Conservation (phyloP, 1,140 invertebrate genomes). For the Paracyclopina nana region DNA sequence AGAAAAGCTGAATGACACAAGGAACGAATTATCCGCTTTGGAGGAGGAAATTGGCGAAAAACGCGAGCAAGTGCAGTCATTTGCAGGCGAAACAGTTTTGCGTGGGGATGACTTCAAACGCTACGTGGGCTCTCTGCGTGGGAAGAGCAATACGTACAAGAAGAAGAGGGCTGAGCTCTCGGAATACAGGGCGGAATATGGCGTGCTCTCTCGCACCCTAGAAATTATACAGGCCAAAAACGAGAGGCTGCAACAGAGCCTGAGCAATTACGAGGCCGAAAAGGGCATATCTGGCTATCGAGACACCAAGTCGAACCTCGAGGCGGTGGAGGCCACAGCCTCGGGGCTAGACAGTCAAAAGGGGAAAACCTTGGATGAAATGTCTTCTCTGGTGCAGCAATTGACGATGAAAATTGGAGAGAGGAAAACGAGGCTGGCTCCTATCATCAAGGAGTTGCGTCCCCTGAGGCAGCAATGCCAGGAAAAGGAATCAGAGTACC, state of each 20-base stretch:
- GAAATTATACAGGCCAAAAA: slow-evolving; percentile 35
- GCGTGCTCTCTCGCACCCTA: slow-evolving; percentile 39
- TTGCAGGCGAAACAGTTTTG: slow-evolving; percentile 37
- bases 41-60: slow-evolving; percentile 35
- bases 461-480: slow-evolving; percentile 33
- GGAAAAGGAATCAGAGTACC: slow-evolving; percentile 35
- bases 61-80: slow-evolving; percentile 28
- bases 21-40: slow-evolving; percentile 36
- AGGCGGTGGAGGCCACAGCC: slow-evolving; percentile 36
- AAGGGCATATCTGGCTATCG: slow-evolving; percentile 33
- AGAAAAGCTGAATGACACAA: slow-evolving; percentile 41
- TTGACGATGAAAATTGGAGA: slow-evolving; percentile 34
- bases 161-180: slow-evolving; percentile 47
- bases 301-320: slow-evolving; percentile 33
- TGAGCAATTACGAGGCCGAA: slow-evolving; percentile 28
- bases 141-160: slow-evolving; percentile 57
- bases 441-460: slow-evolving; percentile 43
- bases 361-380: slow-evolving; percentile 35
- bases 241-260: slow-evolving; percentile 27
- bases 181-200: slow-evolving; percentile 44
- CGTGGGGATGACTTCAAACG: slow-evolving; percentile 62
- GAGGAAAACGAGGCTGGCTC: slow-evolving; percentile 37
- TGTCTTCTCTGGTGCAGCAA: slow-evolving; percentile 33
- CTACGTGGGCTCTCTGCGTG: slow-evolving; percentile 52
- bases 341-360: slow-evolving; percentile 35